A percentile compares a stretch with the other conserved stretches of the same genome.
Conservation (phyloP, 1,140 invertebrate species). For the Lucilia cuprina region DNA sequence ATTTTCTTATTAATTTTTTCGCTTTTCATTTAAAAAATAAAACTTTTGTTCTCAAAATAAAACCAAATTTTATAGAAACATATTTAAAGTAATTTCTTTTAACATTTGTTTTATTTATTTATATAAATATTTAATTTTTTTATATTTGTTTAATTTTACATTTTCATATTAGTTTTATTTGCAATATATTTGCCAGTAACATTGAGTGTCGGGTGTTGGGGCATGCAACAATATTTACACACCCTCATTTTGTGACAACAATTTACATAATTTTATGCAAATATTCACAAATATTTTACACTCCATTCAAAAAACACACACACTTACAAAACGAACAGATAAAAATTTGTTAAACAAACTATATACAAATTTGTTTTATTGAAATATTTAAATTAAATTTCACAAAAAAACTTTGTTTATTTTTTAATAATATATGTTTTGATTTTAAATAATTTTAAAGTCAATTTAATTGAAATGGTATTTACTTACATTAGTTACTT, state of each 20-base stretch:
- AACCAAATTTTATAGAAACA: no score
- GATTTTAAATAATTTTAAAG: no score
- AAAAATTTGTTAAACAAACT: no score
- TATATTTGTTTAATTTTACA: not conserved
- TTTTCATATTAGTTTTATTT: not conserved
- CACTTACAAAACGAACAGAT: no score
- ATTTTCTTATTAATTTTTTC: not conserved
- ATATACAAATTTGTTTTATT: no score
- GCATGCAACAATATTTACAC: not conserved
- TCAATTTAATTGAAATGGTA: no score
- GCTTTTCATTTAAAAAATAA: not conserved
- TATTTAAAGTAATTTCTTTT: not conserved
- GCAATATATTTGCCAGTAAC: not conserved
- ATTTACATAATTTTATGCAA: constrained; percentile 4
- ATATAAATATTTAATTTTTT: not conserved
- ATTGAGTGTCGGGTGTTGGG: not conserved
- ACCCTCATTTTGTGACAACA: not conserved
- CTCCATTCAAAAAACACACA: no score
- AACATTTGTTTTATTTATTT: not conserved
- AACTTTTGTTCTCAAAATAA: no score
- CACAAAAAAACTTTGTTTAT: no score
- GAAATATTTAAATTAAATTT: no score
- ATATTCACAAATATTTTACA: not conserved
- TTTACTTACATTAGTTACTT: no score
- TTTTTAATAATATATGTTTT: no score